Percentiles rank a stretch among this genome's conserved stretches.
Conservation (phyloP, 2,888 invertebrate genomes). For the Halictus ligatus region DNA sequence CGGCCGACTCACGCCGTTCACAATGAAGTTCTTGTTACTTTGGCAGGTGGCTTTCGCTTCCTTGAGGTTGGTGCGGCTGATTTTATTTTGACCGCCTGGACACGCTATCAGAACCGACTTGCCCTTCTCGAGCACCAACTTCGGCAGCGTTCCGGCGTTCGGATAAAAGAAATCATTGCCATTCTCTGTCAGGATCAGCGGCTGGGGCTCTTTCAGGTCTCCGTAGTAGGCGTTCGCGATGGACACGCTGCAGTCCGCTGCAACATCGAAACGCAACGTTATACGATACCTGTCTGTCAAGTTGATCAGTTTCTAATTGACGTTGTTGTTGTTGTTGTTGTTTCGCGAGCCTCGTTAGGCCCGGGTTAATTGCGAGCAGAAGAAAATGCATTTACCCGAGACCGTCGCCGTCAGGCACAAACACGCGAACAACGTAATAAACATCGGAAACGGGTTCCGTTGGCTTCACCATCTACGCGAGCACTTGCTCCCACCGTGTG, state of each 20-base stretch:
- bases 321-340: neutral
- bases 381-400: neutral
- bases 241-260: constrained; percentile 82
- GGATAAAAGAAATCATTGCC: constrained; percentile 70
- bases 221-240: constrained; percentile 82
- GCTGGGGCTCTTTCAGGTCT: constrained; percentile 87
- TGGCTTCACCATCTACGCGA: neutral
- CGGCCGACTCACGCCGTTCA: constrained; percentile 30
- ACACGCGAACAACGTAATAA: neutral
- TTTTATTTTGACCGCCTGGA: constrained; percentile 73
- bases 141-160: neutral
- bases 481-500: neutral
- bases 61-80: constrained; percentile 55
- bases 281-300: no score
- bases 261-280: constrained; percentile 23
- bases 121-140: constrained; percentile 61
- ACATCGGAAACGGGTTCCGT: neutral
- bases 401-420: neutral
- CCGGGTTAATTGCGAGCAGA: neutral
- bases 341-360: neutral
- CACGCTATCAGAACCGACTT: constrained; percentile 74
- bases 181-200: constrained; percentile 85
- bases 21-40: constrained; percentile 64
- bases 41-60: constrained; percentile 67
- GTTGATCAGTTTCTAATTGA: neutral